Base-by-base conservation (phyloP, 53 echinoderm and acorn worm genomes). In the Luidia sarsii region DNA sequence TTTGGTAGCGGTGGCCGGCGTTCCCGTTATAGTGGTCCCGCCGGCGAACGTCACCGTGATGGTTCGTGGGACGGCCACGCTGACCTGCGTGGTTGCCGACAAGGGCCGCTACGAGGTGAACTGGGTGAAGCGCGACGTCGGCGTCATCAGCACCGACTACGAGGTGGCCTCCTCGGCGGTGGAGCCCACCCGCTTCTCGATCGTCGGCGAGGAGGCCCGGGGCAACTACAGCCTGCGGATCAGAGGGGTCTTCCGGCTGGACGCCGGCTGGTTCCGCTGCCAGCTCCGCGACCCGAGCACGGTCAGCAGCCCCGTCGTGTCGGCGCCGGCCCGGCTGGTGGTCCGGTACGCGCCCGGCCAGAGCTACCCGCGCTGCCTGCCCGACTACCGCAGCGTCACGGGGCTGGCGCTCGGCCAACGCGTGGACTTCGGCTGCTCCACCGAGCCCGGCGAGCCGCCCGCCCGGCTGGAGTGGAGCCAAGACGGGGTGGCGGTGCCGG, bases 191-290 rank as follows among this genome's bases (percentile, higher is more conserved):
- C 66, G 90, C 18, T 90, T 72, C 68, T 56, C 81, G 28, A 74
- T 90, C 1, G 73, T 67, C 1, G 85, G 90, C 7, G 48, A 71
- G 9, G 41, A 13, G 23, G 14, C 46, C 24, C 60, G 74, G 3
- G 70, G 81, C 1, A 66, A 81, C 48, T 90, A 81, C 52, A 90
- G 73, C 61, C 37, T 90, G 5, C 71, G 61, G 48, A 90, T 90
- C 39, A 86, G 67, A 2, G 27, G 48, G 3, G 36, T 86, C 2
- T n/a, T 60, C 25, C n/a, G 31, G 3, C 48, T 48, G 46, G 90
- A 85, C 83, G 57, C 15, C 5, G 75, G n/a, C 3, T 34, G 16
- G 39, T 90, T 81, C 50, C 80, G 36, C 3, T 90, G 90, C 43
- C 66, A 65, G 39, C 65, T 90, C 9, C 85, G 65, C 3, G 72